Evolutionary conservation across 2,113 vertebrate species (phyloP), one percentile per base, ranked within the genome.

Genomic region (Morphnarchus princeps): DNA sequence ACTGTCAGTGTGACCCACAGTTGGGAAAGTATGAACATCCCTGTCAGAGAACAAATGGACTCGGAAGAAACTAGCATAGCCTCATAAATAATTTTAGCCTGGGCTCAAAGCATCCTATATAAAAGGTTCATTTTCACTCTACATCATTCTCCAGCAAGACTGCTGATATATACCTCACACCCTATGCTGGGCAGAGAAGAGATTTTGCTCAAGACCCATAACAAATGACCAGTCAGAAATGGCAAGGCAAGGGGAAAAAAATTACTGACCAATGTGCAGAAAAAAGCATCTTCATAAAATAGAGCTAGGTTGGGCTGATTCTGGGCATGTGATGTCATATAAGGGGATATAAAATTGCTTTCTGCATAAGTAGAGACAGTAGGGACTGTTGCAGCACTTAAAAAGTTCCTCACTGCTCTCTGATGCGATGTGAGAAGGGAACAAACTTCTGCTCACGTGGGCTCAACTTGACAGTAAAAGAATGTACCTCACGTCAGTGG

Each of bases 11-110:
- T 93, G 72, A 92, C 67, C 95, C 73, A 61, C 78, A 83, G 65
- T 13, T 78, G 77, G 38, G n/a, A 92, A 67, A 91, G 54, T 49
- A 67, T 10, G 54, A 93, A 77, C 77, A 70, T 40, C 81, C 57
- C 70, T 89, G 62, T 57, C 67, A 90, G 71, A 58, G 24, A 92
- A 82, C 8, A 97, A 94, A 92, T 58, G 36, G 40, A 70, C 71
- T 86, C 19, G 0, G 86, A 95, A 97, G 77, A 95, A 70, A 62
- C 10, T 6, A 45, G 25, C 54, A 79, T 4, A 80, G 73, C 5
- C 18, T 77, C 78, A 93, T 91, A 94, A 97, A 97, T 95, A 91
- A 93, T 84, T 92, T 90, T 73, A 95, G 71, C 42, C 91, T 90
- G 52, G 45, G 34, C 83, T 87, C 55, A 79, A 45, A 93, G 38